A percentile compares a stretch with the other conserved stretches of the same genome.
Conservation (phyloP, 2,113 vertebrate genomes). For the Heterotilapia buettikoferi region DNA sequence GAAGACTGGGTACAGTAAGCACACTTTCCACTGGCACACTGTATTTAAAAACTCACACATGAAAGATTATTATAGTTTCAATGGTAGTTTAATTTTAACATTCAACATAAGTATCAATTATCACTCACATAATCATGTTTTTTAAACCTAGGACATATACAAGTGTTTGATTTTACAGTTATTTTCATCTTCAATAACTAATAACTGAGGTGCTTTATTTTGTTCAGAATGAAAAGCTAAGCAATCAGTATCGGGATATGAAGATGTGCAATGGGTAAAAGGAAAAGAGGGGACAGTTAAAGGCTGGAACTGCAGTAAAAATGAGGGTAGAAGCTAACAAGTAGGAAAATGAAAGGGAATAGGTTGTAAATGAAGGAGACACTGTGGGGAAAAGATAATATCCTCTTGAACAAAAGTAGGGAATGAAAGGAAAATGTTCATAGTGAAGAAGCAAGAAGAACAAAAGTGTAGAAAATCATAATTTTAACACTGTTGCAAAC, state of each 20-base stretch:
- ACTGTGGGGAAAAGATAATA: background rate
- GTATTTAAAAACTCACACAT: conserved; percentile 1
- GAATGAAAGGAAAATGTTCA: background rate
- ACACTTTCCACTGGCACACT: background rate
- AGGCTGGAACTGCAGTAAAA: background rate
- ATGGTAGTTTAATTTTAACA: conserved; percentile 75
- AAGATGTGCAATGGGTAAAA: background rate
- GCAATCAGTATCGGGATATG: background rate
- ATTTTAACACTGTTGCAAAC: conserved; percentile 10
- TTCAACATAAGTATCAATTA: conserved; percentile 69
- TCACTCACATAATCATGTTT: conserved; percentile 61
- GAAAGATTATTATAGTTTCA: conserved; percentile 41
- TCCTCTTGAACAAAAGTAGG: background rate
- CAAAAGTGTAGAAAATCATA: background rate
- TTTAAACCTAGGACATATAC: conserved; percentile 27
- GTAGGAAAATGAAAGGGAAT: background rate
- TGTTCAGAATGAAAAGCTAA: conserved; percentile 25
- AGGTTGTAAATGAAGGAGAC: background rate
- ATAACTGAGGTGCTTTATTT: conserved; percentile 17
- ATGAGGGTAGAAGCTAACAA: background rate
- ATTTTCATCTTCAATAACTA: conserved; percentile 22
- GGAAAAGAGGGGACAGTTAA: background rate
- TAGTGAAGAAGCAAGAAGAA: background rate
- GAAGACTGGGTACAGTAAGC: background rate
- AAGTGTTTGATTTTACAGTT: conserved; percentile 17